Base-by-base conservation (phyloP, 2,888 invertebrate genomes). In the Calameuta idolon region DNA sequence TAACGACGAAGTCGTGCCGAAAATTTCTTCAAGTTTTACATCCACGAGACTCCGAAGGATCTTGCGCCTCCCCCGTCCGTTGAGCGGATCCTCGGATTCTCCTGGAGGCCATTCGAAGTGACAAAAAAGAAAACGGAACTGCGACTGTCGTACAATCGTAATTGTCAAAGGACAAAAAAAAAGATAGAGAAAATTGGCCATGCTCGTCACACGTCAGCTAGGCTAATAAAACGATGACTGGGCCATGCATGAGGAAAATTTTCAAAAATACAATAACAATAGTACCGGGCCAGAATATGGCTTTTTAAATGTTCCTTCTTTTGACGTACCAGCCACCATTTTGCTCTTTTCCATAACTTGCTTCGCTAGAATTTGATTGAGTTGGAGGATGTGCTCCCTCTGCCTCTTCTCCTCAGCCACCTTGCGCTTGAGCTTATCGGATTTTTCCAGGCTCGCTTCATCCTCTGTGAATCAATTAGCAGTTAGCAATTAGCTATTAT, bases 281-380 rank as follows among this genome's bases (percentile, higher is more conserved):
- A 71, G 40, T 55, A 9, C 23, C 55, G 55, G 55, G 55, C 55
- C 55, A 15, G 15, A 23, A 23, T 23, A 5, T 23, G 40, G 23
- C 15, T 2, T 15, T 40, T 40, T 1, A 40, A 23, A 23, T 4
- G 4, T 40, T 40, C 3, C 3, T 40, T 34, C 34, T n/a, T n/a
- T 30, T 9, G 31, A 92, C 94, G 93, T 94, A 98, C 98, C 98
- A 92, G 98, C 98, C 87, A 98, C 97, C 91, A 97, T 96, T 94
- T 97, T 97, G 93, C 97, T 98, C 94, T 97, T 97, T 92, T 97
- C 97, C 94, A 97, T 98, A 87, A 98, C 98, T 93, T 97, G 97
- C 91, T 97, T 96, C 81, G 98, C 98, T 86, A 98, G 93, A 87
- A 97, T 96, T 92, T 98, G 98, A 93, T 97, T 97, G 87, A 98